A percentile compares a stretch with the other conserved stretches of the same genome.
These are phyloP conservation scores for Agriopis leucophaearia DNA, from an alignment of 2,888 invertebrate species.

Conservation along the genomic window DNA sequence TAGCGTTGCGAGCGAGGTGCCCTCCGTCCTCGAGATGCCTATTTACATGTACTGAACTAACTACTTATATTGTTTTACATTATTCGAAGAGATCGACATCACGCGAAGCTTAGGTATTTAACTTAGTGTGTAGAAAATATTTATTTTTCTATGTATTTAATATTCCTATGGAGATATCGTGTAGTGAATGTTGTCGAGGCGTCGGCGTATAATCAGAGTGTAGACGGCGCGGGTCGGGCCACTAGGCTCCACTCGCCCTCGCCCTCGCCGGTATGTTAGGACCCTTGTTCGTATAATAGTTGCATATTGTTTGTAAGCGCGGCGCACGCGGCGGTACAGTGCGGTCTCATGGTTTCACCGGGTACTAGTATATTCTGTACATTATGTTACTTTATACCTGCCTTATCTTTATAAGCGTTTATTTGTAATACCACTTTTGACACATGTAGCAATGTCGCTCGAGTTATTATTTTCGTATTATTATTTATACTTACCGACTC, in stretches of 20 bases:
- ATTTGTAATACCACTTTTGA: conserved; percentile 88
- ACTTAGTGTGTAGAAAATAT: conserved; percentile 86
- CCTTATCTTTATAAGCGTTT: conserved; percentile 85
- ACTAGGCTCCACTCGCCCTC: too few relatives aligned
- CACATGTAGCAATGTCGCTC: conserved; percentile 86
- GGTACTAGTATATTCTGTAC: conserved; percentile 81
- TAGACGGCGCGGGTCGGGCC: too few relatives aligned
- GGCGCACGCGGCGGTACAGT: conserved; percentile 30
- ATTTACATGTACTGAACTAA: conserved; percentile 73
- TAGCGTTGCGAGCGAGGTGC: conserved; percentile 76
- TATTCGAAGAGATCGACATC: conserved; percentile 80
- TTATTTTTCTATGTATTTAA: conserved; percentile 81
- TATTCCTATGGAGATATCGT: conserved; percentile 86
- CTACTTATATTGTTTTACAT: conserved; percentile 61
- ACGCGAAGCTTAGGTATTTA: conserved; percentile 84
- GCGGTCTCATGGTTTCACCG: conserved; percentile 83
- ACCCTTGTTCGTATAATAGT: conserved; percentile 69
- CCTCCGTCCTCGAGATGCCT: conserved; percentile 83
- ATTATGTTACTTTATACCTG: conserved; percentile 85
- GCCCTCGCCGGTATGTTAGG: conserved; percentile 62
- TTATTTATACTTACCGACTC: conserved; percentile 80
- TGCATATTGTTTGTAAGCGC: conserved; percentile 54
- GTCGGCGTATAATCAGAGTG: conserved; percentile 71
- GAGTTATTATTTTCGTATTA: conserved; percentile 69
- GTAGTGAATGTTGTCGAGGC: conserved; percentile 84